Percentiles rank a stretch among this genome's conserved stretches.
phyloP scores from a whole-genome alignment of 2,113 vertebrate species.

The Solea solea region DNA sequence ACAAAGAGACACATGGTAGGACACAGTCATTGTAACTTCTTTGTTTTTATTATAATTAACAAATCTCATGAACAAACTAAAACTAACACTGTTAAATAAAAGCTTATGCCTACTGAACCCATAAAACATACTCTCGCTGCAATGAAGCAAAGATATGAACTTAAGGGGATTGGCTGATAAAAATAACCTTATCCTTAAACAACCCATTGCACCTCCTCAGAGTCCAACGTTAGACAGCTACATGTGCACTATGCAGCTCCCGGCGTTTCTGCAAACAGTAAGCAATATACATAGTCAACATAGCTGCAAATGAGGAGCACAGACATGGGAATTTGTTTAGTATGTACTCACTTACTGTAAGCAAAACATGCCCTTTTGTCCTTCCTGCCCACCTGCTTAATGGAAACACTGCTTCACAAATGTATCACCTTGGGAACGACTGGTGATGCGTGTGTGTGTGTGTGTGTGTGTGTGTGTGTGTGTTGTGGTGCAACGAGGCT shows the following conservation, averaged over 20 bases:
- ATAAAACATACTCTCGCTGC: constrained; percentile 1
- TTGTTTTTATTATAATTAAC: constrained; percentile 9
- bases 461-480: constrained; percentile 23
- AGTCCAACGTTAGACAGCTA: constrained; percentile 18
- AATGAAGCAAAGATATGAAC: constrained; percentile 11
- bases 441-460: constrained; percentile 13
- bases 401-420: constrained; percentile 34
- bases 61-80: constrained; percentile 10
- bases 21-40: background rate
- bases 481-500: constrained; percentile 18
- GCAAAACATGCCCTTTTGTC: constrained; percentile 53
- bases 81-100: background rate
- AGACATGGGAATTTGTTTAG: constrained; percentile 43
- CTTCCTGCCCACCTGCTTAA: constrained; percentile 57
- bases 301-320: constrained; percentile 35
- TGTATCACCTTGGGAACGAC: constrained; percentile 54
- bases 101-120: background rate
- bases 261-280: constrained; percentile 18
- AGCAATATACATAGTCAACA: constrained; percentile 15
- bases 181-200: constrained; percentile 39
- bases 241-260: constrained; percentile 33
- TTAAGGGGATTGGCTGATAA: constrained; percentile 25
- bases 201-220: constrained; percentile 25
- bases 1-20: background rate
- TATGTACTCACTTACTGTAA: constrained; percentile 35